phyloP scores from a whole-genome alignment of 1,140 invertebrate genomes.

The Microplitis demolitor region DNA sequence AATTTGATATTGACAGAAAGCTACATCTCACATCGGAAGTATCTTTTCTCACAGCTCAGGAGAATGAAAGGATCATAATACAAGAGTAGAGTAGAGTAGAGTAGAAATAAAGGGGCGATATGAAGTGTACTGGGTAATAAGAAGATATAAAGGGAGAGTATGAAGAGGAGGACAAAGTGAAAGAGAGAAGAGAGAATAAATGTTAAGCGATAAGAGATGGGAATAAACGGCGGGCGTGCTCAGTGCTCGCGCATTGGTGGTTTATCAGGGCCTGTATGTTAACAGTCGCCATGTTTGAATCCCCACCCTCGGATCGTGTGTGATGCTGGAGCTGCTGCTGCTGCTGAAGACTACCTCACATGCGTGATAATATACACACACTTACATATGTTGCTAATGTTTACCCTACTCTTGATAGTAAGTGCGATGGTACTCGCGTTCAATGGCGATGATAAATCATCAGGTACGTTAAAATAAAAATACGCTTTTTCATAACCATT shows the following conservation, averaged over 20 bases:
- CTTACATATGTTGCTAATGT: not conserved
- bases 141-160: not conserved
- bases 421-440: too few relatives aligned
- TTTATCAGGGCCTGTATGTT: constrained; percentile 46
- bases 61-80: not conserved
- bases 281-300: constrained; percentile 57
- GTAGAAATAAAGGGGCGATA: not conserved
- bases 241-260: constrained; percentile 57
- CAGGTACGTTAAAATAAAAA: too few relatives aligned
- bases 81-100: not conserved
- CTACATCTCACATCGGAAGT: too few relatives aligned
- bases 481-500: too few relatives aligned
- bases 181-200: not conserved
- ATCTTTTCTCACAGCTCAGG: too few relatives aligned
- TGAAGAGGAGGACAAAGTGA: not conserved
- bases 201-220: constrained; percentile 36
- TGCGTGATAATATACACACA: constrained; percentile 9
- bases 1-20: too few relatives aligned
- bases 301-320: constrained; percentile 37
- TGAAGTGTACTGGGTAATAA: not conserved
- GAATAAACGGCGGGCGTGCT: constrained; percentile 46
- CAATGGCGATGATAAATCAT: too few relatives aligned
- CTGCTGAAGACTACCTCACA: not conserved
- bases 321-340: constrained; percentile 7
- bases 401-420: too few relatives aligned